Base-by-base conservation (phyloP, 2,888 invertebrate genomes). In the Spodoptera littoralis region DNA sequence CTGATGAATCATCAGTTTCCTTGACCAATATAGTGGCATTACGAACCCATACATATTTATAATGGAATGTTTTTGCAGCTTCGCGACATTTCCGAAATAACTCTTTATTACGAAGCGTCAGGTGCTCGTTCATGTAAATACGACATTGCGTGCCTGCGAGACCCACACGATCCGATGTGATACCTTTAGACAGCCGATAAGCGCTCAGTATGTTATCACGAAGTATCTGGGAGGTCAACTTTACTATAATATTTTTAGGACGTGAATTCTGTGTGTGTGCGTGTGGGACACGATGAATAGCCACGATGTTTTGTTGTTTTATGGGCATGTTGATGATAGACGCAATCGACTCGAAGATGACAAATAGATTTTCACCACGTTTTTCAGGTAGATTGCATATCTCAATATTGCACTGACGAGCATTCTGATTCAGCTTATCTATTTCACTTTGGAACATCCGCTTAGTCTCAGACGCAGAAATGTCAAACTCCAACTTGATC, bases 341-440 rank as follows among this genome's bases (percentile, higher is more conserved):
- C 3, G 24, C 49, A 22, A 60, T 54, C 3, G 50, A 36, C 9
- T 54, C 45, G 11, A 60, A 6, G 3, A 60, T 4, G 12, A 18
- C 6, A 1, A 53, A 1, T 1, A 60, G 44, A 5, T 50, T 50
- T 41, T 61, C 60, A 55, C 55, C 50, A 1, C 51, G 43, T 11
- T 30, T 55, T 50, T 61, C 55, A 13, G 55, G 55, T 9, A 61
- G 4, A n/a, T 56, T 61, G 3, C 13, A 11, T 9, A 61, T 46
- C 24, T 55, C 51, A 13, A 61, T 46, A 24, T 55, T 60, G n/a
- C 60, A 61, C 4, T 50, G 54, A 3, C 54, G n/a, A 0, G 55
- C 56, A 12, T 52, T 50, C 11, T 51, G 61, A 11, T 61, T 54
- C 41, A 61, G 11, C 12, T 24, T 24, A 11, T 61, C 60, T 36